These are phyloP conservation scores for Illadopsis cleaveri DNA, from an alignment of 2,113 vertebrate species.

Conservation along the genomic window DNA sequence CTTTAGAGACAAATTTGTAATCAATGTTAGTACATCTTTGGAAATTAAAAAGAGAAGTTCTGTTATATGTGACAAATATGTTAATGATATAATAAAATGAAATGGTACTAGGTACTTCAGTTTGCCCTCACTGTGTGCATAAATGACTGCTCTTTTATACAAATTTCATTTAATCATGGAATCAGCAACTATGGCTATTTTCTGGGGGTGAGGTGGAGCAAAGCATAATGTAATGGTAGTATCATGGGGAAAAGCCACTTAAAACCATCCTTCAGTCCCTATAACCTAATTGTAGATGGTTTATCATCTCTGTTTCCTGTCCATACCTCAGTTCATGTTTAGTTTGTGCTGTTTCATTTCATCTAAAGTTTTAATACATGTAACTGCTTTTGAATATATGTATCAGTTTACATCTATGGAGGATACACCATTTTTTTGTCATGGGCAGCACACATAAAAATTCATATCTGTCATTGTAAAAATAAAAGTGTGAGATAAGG, in stretches of 20 bases:
- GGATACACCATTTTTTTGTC: not conserved
- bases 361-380: not conserved
- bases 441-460: not conserved
- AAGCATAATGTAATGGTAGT: not conserved
- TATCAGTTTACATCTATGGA: not conserved
- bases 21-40: not conserved
- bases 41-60: not conserved
- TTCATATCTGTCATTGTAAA: not conserved
- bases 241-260: not conserved
- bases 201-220: not conserved
- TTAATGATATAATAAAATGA: not conserved
- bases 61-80: not conserved
- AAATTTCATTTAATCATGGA: not conserved
- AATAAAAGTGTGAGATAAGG: not conserved
- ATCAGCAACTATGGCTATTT: not conserved
- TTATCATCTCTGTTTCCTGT: not conserved
- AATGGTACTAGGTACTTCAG: not conserved
- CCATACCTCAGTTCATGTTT: not conserved
- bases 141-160: not conserved
- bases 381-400: not conserved
- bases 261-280: not conserved
- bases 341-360: not conserved
- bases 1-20: not conserved
- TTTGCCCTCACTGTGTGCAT: not conserved
- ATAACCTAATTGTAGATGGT: rapidly evolving